Evolutionary conservation across 2,888 invertebrate species (phyloP), one percentile per base, ranked within the genome.

Genomic region (Callyntrura guangdongensis): DNA sequence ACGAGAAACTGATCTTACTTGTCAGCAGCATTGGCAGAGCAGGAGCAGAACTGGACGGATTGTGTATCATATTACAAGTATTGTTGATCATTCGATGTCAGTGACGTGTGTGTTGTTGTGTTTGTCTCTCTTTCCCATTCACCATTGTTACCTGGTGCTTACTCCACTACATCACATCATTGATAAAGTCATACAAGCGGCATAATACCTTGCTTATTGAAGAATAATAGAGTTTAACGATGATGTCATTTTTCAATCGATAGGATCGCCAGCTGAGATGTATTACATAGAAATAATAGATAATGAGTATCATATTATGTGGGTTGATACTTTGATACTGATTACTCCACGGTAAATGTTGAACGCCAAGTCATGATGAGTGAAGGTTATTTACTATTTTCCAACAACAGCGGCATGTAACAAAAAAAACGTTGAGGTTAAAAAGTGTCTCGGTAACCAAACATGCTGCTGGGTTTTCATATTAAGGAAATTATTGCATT

Each of bases 1-100:
- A 83, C 72, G 20, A 88, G 88, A 88, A 88, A 87, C 59, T 61
- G 89, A 83, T 89, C 83, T 83, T 49, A 56, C 45, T 81, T 49
- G 72, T 47, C 45, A 81, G 79, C 27, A 72, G 17, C 14, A 27
- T 0, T 14, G n/a, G 17, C 9, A 17, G 3, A 47, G 74, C 12
- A n/a, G n/a, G 4, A 14, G 11, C 12, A 47, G 49, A 17, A 56
- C 20, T 67, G 56, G 64, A 86, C 27, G 86, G 56, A 77, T 74
- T 17, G n/a, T 61, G 45, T 86, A 27, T 74, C 85, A 56, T 9
- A 9, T 61, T 14, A 9, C n/a, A 22, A 11, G 9, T 20, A 1
- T 59, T n/a, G 20, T 17, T 59, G 59, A 59, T 59, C 17, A 59
- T 59, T 14, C 36, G 56, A 59, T 59, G 59, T n/a, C 17, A 8